These are phyloP conservation scores for Ganaspis brasiliensis DNA, from an alignment of 2,888 invertebrate genomes.

Conservation along the genomic window DNA sequence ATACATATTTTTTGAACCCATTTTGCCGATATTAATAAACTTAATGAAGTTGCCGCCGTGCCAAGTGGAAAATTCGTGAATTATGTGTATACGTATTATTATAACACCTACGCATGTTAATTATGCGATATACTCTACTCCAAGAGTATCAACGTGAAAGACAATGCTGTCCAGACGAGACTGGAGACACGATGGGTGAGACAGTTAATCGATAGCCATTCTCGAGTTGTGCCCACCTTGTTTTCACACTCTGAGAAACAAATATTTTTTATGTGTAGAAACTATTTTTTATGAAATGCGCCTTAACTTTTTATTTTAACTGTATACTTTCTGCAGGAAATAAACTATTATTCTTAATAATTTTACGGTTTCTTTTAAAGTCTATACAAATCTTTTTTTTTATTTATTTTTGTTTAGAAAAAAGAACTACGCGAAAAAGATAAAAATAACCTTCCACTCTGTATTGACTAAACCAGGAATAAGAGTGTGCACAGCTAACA, in stretches of 20 bases:
- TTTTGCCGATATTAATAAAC: constrained; percentile 12
- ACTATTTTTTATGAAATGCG: no score
- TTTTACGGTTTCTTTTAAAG: no score
- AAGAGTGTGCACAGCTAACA: no score
- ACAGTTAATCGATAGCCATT: constrained; percentile 79
- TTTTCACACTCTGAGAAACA: constrained; percentile 57
- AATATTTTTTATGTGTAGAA: background rate
- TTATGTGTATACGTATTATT: constrained; percentile 1
- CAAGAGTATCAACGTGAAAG: constrained; percentile 65
- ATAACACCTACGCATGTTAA: background rate
- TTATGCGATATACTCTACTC: background rate
- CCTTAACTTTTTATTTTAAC: no score
- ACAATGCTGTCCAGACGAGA: constrained; percentile 72
- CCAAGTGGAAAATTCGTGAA: constrained; percentile 29
- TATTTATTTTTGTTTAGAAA: no score
- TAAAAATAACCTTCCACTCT: no score
- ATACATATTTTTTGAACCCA: background rate
- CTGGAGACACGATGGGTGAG: constrained; percentile 71
- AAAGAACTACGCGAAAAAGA: no score
- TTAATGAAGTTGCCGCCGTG: constrained; percentile 30
- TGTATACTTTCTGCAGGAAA: no score
- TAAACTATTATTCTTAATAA: no score
- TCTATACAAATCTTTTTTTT: no score
- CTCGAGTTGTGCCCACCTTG: constrained; percentile 66
- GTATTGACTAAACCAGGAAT: no score